Conservation (phyloP, 2,888 invertebrate species). For the Ichneumoninae sp. region DNA sequence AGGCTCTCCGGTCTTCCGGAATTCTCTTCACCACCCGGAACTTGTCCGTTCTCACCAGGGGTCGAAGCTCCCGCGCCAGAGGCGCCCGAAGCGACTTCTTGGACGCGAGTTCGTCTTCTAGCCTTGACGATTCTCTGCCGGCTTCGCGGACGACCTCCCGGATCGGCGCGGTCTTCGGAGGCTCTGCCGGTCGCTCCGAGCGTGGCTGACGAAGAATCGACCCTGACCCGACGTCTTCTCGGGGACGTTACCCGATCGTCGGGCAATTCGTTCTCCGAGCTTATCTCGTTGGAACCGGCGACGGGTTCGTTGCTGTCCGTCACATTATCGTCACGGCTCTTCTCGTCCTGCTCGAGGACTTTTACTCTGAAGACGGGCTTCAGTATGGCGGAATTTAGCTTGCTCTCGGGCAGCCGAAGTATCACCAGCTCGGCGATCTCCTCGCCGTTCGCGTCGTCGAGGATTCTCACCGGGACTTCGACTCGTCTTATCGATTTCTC, state of each 20-base stretch:
- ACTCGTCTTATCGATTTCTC: conserved; percentile 49
- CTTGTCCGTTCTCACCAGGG: not conserved
- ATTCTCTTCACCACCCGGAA: not conserved
- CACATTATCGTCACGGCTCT: conserved; percentile 4
- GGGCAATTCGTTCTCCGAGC: conserved; percentile 67
- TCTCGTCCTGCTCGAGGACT: conserved; percentile 56
- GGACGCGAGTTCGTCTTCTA: conserved; percentile 35
- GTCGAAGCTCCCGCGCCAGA: not conserved
- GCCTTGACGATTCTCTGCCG: conserved; percentile 59
- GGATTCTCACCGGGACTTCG: conserved; percentile 70
- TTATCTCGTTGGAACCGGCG: conserved; percentile 64
- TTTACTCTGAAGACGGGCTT: conserved; percentile 65
- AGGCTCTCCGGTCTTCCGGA: conserved; percentile 16
- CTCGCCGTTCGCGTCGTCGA: conserved; percentile 67
- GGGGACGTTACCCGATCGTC: conserved; percentile 27
- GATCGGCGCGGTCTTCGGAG: not conserved
- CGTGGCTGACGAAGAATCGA: not conserved
- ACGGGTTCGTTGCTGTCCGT: not conserved
- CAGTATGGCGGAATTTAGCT: conserved; percentile 62
- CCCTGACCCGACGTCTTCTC: conserved; percentile 35
- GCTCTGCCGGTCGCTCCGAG: not conserved
- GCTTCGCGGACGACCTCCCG: conserved; percentile 15
- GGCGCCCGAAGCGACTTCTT: not conserved
- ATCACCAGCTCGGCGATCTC: conserved; percentile 64
- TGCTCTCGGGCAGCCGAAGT: conserved; percentile 69